Evolutionary conservation across 2,797 vertebrate species (phyloP).

Genomic region (Eulemur mongoz): DNA sequence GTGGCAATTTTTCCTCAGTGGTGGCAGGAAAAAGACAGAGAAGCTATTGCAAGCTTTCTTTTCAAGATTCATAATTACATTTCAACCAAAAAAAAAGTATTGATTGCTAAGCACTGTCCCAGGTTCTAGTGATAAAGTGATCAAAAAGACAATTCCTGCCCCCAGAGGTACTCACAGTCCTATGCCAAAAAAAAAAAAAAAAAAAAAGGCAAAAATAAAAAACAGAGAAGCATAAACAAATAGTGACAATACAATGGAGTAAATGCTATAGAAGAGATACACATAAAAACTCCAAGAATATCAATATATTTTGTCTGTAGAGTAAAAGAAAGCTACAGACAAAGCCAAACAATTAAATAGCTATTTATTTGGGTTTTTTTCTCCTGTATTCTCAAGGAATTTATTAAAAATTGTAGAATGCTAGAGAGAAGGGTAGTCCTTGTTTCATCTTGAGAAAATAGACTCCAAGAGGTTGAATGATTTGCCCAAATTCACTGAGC

Average conservation of each 20-base stretch:
- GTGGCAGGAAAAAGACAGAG: constrained; percentile 32
- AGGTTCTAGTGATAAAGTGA: constrained; percentile 51
- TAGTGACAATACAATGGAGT: not conserved
- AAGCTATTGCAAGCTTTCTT: constrained; percentile 47
- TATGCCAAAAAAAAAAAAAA: not conserved
- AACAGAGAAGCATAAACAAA: not conserved
- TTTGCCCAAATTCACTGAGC: not conserved
- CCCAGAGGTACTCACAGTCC: not conserved
- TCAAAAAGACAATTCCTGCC: constrained; percentile 31
- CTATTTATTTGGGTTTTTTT: not conserved
- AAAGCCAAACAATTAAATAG: not conserved
- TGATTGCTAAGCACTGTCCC: constrained; percentile 39
- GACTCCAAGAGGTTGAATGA: not conserved
- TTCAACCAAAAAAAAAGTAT: constrained; percentile 50
- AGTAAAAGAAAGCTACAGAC: not conserved
- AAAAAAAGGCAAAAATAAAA: not conserved
- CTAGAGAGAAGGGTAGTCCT: not conserved
- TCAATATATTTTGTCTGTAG: not conserved
- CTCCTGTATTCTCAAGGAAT: not conserved
- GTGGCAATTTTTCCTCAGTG: not conserved
- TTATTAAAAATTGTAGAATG: not conserved
- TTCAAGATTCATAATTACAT: constrained; percentile 60
- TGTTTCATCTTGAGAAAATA: not conserved
- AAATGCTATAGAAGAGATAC: not conserved
- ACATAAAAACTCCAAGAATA: not conserved